Percentiles rank a stretch among this genome's conserved stretches.
These are phyloP conservation scores for Jacana jacana DNA, from an alignment of 2,113 vertebrate genomes.

Conservation along the genomic window DNA sequence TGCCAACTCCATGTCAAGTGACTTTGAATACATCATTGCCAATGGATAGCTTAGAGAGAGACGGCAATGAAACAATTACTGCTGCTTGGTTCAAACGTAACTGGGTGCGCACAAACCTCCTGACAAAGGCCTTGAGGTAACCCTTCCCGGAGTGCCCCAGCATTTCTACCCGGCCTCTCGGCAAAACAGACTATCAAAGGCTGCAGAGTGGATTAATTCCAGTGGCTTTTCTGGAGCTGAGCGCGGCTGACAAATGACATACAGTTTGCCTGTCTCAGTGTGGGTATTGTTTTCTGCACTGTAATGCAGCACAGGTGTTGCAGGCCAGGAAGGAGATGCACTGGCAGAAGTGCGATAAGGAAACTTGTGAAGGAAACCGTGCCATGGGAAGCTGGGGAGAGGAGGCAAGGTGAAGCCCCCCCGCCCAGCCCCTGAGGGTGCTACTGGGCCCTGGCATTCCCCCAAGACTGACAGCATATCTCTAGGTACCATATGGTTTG, in stretches of 20 bases:
- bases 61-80: neutral
- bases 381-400: neutral
- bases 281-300: constrained; percentile 19
- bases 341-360: constrained; percentile 10
- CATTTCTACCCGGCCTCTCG: neutral
- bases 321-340: neutral
- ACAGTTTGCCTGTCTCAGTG: neutral
- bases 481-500: constrained; percentile 58
- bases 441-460: constrained; percentile 5
- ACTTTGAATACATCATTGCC: constrained; percentile 8
- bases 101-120: rapidly evolving
- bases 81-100: neutral
- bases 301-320: constrained; percentile 49
- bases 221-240: constrained; percentile 8
- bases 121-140: neutral
- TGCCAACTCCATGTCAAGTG: neutral
- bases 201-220: neutral
- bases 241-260: constrained; percentile 24
- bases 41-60: neutral
- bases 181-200: neutral
- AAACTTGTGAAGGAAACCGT: neutral
- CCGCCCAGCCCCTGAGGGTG: neutral
- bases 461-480: constrained; percentile 4
- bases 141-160: neutral
- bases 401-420: neutral